These are phyloP conservation scores for Phrynocephalus guinanensis DNA, from an alignment of 2,797 vertebrate species.

Conservation along the genomic window DNA sequence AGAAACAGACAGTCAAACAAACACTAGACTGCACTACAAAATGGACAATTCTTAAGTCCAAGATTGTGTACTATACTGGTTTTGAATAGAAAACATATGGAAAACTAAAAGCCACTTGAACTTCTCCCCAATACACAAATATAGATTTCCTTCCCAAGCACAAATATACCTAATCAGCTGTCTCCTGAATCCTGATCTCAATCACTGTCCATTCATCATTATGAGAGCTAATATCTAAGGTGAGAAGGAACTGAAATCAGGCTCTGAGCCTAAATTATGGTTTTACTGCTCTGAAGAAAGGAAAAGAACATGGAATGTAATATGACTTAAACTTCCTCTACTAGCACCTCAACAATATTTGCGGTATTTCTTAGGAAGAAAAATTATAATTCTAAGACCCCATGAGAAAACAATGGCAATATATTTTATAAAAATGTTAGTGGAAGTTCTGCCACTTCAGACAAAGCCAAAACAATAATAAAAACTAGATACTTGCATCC, in stretches of 20 bases:
- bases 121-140: constrained; percentile 41
- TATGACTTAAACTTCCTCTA: background rate
- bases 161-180: constrained; percentile 2
- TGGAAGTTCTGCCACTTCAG: background rate
- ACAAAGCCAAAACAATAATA: background rate
- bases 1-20: constrained; percentile 77
- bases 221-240: background rate
- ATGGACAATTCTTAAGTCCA: constrained; percentile 54
- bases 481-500: background rate
- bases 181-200: background rate
- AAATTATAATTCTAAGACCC: no score
- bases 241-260: background rate
- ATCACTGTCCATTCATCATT: background rate
- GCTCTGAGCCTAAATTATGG: background rate
- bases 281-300: background rate
- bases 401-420: background rate
- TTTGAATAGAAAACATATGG: constrained; percentile 46
- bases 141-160: constrained; percentile 6
- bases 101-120: constrained; percentile 49
- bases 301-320: background rate
- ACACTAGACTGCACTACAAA: constrained; percentile 50
- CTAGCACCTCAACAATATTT: background rate
- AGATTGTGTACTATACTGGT: constrained; percentile 40
- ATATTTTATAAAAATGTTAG: background rate
- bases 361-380: background rate